Conservation (phyloP, 2,888 invertebrate genomes). For the Dryococelus australis region DNA sequence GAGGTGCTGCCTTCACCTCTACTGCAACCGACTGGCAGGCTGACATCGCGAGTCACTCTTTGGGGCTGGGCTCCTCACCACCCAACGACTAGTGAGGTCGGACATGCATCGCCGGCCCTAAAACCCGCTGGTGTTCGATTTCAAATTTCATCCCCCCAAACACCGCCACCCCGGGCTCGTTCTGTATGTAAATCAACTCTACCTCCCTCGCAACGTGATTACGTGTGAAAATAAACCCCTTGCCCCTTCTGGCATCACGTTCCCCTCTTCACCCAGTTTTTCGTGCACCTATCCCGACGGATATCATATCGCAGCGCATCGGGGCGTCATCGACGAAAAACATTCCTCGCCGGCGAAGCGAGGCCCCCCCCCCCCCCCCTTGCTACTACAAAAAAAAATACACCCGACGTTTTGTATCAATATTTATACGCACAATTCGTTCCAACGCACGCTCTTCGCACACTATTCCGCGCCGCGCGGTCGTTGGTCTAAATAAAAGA, state of each 20-base stretch:
- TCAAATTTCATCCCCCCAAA: background rate
- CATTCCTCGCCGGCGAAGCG: background rate
- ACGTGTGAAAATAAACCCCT: background rate
- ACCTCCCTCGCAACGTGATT: background rate
- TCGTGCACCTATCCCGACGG: background rate
- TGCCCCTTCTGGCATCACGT: background rate
- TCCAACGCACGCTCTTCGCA: background rate
- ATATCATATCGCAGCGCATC: background rate
- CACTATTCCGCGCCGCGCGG: background rate
- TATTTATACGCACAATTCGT: background rate
- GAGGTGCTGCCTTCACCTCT: too few species aligned
- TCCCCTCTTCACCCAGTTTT: background rate
- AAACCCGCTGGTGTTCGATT: background rate
- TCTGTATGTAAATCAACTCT: constrained; percentile 5
- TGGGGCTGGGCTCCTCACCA: too few species aligned
- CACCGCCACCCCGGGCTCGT: background rate
- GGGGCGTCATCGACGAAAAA: background rate
- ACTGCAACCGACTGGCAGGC: too few species aligned
- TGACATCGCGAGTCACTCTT: too few species aligned
- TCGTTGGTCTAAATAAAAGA: background rate
- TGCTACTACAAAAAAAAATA: background rate
- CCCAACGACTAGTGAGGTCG: too few species aligned
- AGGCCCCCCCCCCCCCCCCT: background rate
- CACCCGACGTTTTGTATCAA: background rate
- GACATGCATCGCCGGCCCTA: too few species aligned